Evolutionary conservation across 2,888 invertebrate species (phyloP).

Genomic region (Macaria notata): DNA sequence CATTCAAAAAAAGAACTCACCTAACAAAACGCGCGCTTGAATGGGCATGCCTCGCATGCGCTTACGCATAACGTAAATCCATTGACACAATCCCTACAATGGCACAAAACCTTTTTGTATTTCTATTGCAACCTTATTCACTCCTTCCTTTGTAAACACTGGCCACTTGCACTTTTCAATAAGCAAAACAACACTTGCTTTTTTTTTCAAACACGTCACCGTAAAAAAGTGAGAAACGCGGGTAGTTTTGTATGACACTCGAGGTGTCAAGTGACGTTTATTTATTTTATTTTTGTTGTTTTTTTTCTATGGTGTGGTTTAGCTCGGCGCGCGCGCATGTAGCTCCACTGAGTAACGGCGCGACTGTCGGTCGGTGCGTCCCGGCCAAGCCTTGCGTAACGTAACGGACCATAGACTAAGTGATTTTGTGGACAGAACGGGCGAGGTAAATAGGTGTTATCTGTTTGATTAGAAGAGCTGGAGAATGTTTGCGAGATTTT

Average conservation of each 20-base stretch:
- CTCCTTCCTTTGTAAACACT: slow-evolving; percentile 28
- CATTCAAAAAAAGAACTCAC: slow-evolving; percentile 44
- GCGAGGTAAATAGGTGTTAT: slow-evolving; percentile 29
- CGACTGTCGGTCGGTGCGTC: slow-evolving; percentile 58
- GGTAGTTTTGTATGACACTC: slow-evolving; percentile 42
- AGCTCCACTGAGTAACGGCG: slow-evolving; percentile 65
- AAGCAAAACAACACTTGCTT: slow-evolving; percentile 27
- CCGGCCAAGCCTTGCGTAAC: slow-evolving; percentile 71
- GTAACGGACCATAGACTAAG: slow-evolving; percentile 77
- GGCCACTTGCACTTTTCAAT: slow-evolving; percentile 29
- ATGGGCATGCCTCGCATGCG: slow-evolving; percentile 54
- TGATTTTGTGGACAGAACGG: slow-evolving; percentile 60
- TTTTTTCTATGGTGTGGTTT: slow-evolving; percentile 43
- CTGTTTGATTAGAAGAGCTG: slow-evolving; percentile 21
- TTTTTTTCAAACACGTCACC: neutral
- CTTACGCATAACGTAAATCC: slow-evolving; percentile 58
- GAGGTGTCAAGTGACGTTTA: slow-evolving; percentile 40
- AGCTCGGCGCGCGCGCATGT: slow-evolving; percentile 56
- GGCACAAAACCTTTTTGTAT: slow-evolving; percentile 34
- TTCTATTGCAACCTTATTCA: slow-evolving; percentile 26
- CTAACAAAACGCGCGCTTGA: slow-evolving; percentile 61
- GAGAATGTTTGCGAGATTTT: neutral
- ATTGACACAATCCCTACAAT: slow-evolving; percentile 72
- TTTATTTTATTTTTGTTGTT: too few relatives aligned
- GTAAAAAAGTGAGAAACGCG: slow-evolving; percentile 11